Evolutionary conservation across 2,888 invertebrate species (phyloP).

Genomic region (Acronicta aceris): DNA sequence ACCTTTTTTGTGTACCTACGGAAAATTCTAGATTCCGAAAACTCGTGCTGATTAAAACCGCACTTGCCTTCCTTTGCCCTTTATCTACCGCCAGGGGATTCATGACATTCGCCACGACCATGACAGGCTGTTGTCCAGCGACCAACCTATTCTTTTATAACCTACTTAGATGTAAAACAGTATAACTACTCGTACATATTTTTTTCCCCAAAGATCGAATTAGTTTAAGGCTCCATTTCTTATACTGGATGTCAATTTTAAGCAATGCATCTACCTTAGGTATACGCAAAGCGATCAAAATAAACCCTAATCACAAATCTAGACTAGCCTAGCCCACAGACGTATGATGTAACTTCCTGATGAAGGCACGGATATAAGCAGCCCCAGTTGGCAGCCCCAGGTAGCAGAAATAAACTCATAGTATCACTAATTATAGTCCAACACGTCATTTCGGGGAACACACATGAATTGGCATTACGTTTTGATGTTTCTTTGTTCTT

Average conservation of each 20-base stretch:
- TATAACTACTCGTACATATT: no score
- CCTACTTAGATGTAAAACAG: no score
- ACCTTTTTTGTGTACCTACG: no score
- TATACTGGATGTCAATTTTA: background rate
- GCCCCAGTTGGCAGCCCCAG: constrained; percentile 67
- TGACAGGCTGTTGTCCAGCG: no score
- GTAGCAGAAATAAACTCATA: constrained; percentile 64
- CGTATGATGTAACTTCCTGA: constrained; percentile 75
- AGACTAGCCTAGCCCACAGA: constrained; percentile 45
- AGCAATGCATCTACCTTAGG: background rate
- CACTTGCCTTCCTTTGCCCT: no score
- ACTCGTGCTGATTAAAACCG: no score
- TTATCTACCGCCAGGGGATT: no score
- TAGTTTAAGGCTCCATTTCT: no score
- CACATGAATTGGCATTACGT: constrained; percentile 51
- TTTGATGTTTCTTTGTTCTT: constrained; percentile 43
- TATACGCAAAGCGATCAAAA: constrained; percentile 5
- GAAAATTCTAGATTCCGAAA: no score
- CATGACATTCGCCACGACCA: no score
- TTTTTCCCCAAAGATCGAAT: no score
- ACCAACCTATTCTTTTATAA: no score
- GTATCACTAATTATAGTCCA: constrained; percentile 60
- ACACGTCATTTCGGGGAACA: constrained; percentile 59
- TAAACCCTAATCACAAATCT: constrained; percentile 33
- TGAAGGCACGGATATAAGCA: constrained; percentile 58